Percentiles rank a stretch among this genome's conserved stretches.
Conservation (phyloP, 2,888 invertebrate genomes). For the Nephrocerus scutellatus region DNA sequence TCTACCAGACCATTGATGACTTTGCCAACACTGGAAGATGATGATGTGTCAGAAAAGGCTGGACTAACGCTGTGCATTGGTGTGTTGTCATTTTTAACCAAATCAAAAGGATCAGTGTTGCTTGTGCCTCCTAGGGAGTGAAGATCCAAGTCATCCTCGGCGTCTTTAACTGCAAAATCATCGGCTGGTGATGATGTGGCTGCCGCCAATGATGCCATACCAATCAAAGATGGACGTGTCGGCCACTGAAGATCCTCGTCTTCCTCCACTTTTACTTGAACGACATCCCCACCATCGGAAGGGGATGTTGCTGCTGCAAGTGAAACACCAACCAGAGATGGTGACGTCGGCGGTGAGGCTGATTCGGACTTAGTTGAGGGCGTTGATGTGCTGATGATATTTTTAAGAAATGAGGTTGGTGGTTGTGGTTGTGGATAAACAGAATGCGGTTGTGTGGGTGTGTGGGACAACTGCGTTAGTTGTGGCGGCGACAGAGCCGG, state of each 20-base stretch:
- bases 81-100: conserved; percentile 40
- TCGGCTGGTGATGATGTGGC: conserved; percentile 19
- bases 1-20: too few relatives aligned
- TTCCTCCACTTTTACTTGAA: too few relatives aligned
- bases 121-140: conserved; percentile 11
- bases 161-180: conserved; percentile 11
- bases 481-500: too few relatives aligned
- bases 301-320: too few relatives aligned
- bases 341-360: too few relatives aligned
- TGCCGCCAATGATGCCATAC: conserved; percentile 6
- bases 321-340: too few relatives aligned
- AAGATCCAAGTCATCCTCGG: conserved; percentile 5
- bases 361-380: conserved; percentile 24
- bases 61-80: too few relatives aligned
- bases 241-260: too few relatives aligned
- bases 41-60: conserved; percentile 14
- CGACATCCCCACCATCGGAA: too few relatives aligned
- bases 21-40: conserved; percentile 11
- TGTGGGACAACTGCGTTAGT: too few relatives aligned
- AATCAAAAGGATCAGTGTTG: conserved; percentile 39
- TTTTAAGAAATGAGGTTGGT: background rate
- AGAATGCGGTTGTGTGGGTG: too few relatives aligned
- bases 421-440: background rate
- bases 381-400: conserved; percentile 8
- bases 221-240: too few relatives aligned